Percentiles rank a stretch among this genome's conserved stretches.
These are phyloP conservation scores for Adelosebastes latens DNA, from an alignment of 2,797 vertebrate genomes.

Conservation along the genomic window DNA sequence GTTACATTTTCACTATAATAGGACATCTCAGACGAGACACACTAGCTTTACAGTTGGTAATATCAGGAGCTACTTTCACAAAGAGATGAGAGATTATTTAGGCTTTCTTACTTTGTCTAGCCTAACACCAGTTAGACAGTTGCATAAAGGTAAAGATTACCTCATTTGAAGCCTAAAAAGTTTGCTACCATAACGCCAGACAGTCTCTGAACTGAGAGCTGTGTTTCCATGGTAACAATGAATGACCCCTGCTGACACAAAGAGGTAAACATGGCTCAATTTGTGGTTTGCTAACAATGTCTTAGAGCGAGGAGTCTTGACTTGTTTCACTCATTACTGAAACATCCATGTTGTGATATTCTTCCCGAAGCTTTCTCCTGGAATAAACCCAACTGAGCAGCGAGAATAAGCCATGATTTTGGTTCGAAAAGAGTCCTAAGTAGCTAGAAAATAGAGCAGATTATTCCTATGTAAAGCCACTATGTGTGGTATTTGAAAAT, in stretches of 20 bases:
- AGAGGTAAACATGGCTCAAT: conserved; percentile 16
- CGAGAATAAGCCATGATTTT: not conserved
- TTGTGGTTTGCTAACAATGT: conserved; percentile 16
- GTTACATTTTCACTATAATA: not conserved
- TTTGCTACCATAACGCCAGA: not conserved
- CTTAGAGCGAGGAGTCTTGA: not conserved
- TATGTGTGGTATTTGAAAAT: not conserved
- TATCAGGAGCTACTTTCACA: not conserved
- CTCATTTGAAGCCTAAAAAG: not conserved
- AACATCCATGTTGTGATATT: not conserved
- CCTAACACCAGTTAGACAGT: not conserved
- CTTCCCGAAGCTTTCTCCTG: not conserved
- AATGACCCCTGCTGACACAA: conserved; percentile 1
- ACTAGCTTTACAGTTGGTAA: not conserved
- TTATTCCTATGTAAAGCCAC: not conserved
- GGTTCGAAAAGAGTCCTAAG: not conserved
- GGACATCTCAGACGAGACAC: not conserved
- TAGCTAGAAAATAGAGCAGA: not conserved
- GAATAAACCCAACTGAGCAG: not conserved
- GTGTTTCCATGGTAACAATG: conserved; percentile 28
- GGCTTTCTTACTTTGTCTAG: not conserved
- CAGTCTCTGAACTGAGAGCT: not conserved
- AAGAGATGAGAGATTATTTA: not conserved
- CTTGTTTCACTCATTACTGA: not conserved
- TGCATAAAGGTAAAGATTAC: not conserved